Percentiles rank a stretch among this genome's conserved stretches.
phyloP scores from a whole-genome alignment of 2,113 vertebrate genomes.

The Vidua chalybeata region DNA sequence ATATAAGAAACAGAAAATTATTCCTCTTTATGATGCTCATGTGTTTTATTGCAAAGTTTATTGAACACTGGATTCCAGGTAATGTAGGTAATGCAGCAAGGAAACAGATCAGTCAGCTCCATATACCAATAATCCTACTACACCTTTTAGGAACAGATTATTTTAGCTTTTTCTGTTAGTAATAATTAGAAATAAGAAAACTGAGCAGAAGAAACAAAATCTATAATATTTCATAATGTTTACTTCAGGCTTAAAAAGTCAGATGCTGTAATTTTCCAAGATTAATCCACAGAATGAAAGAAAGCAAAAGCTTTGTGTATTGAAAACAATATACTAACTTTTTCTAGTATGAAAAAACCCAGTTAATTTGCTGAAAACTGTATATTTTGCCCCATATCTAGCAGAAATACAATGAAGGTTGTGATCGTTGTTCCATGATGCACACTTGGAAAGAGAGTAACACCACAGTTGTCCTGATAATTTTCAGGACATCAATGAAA shows the following conservation, averaged over 20 bases:
- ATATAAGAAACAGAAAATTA: neutral
- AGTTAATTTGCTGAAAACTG: neutral
- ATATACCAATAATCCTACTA: neutral
- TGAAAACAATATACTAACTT: neutral
- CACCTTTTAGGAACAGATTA: neutral
- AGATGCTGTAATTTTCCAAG: neutral
- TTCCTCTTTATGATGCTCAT: fast-evolving
- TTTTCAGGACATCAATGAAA: neutral
- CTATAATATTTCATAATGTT: neutral
- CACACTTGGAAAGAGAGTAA: neutral
- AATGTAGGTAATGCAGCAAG: neutral
- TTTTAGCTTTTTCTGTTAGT: neutral
- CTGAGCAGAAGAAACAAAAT: neutral
- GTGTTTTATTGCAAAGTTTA: neutral
- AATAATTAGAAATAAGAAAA: neutral
- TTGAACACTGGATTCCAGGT: neutral
- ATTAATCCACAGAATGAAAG: neutral
- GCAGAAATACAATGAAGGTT: neutral
- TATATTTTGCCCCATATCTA: neutral
- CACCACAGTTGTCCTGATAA: neutral
- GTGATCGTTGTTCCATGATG: neutral
- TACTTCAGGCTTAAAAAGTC: neutral
- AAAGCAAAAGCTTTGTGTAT: neutral
- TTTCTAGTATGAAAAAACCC: neutral
- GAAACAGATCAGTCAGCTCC: neutral